Percentiles rank a stretch among this genome's conserved stretches.
Conservation (phyloP, 2,797 vertebrate species). For the Percopsis omiscomaycus region DNA sequence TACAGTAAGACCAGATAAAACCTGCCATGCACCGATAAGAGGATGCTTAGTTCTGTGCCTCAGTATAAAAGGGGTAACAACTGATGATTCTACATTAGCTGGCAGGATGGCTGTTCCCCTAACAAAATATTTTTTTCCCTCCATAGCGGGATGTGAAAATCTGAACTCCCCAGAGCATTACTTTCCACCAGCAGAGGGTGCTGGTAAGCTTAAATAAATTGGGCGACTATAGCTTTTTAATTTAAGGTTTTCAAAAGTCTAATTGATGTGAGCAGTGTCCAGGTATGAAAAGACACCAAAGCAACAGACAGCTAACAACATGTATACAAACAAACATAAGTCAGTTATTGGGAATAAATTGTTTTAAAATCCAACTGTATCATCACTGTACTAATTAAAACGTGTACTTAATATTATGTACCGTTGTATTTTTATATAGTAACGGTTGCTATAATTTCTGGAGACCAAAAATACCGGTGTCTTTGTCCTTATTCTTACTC, state of each 20-base stretch:
- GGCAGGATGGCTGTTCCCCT: conserved; percentile 2
- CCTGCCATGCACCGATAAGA: no score
- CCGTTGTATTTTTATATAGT: no score
- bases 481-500: no score
- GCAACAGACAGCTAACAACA: no score
- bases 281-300: no score
- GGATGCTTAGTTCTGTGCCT: no score
- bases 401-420: no score
- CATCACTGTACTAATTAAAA: background rate
- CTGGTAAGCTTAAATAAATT: conserved; percentile 29
- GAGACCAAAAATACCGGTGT: no score
- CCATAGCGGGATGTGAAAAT: conserved; percentile 25
- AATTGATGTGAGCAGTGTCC: no score
- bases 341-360: background rate
- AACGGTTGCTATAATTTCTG: no score
- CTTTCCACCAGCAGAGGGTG: conserved; percentile 10
- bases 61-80: background rate
- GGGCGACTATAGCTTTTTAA: background rate
- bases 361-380: background rate
- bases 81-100: background rate
- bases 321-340: background rate
- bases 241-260: background rate
- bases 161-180: background rate
- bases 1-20: no score
- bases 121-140: conserved; percentile 18